Evolutionary conservation across 2,797 vertebrate genomes (phyloP), one percentile per base, ranked within the genome.

Genomic region (Dallia pectoralis): DNA sequence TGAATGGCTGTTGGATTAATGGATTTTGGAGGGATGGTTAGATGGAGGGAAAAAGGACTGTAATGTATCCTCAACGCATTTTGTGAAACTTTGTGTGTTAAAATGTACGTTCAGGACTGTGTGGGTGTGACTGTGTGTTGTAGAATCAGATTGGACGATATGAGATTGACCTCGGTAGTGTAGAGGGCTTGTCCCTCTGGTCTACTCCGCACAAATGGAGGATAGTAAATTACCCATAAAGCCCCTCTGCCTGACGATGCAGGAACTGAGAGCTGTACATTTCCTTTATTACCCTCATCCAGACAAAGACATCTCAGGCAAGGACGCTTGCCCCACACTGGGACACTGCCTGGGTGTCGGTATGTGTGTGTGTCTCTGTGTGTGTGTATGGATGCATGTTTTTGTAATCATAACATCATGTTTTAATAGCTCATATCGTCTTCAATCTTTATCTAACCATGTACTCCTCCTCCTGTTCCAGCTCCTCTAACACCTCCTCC

Each of bases 141-240:
- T 65, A 0, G n/a, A 16, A 77, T 74, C 56, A 7, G 75, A 62
- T 51, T 53, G 75, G 74, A 77, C 75, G 9, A 78, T 86, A 89
- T 89, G 80, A 86, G 77, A 87, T 77, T 86, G 88, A 89, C 88
- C 87, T 88, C 80, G 75, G 59, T 72, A 72, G 71, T 77, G 79
- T 80, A 77, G n/a, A 73, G 73, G 79, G 73, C 77, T 70, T 47
- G n/a, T 80, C 76, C 71, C 70, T 74, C 51, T 82, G 73, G 79
- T 71, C 84, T 69, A 19, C 15, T 40, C 74, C 36, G 36, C 36
- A 5, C 64, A 77, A 74, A 67, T 81, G 73, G 73, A 72, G 47
- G 71, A 76, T 73, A 79, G 81, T 92, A 91, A 93, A 89, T 91
- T 85, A 87, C 80, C 86, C 82, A 84, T 86, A 87, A 84, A 77